phyloP scores from a whole-genome alignment of 2,797 vertebrate species.

The Acanthurus leucopareius region DNA sequence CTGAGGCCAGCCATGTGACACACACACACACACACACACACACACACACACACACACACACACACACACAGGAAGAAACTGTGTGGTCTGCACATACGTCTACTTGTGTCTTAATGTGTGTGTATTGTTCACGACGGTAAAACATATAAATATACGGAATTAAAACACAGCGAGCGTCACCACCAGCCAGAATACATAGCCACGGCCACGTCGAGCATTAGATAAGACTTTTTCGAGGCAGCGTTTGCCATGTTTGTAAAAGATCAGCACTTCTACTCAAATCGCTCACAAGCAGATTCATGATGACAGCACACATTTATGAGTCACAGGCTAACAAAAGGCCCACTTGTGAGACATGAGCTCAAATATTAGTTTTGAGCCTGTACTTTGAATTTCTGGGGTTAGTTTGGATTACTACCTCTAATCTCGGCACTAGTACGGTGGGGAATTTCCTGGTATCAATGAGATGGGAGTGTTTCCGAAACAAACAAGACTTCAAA shows the following conservation, averaged over 20 bases:
- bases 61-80: constrained; percentile 29
- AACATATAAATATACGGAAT: constrained; percentile 52
- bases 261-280: constrained; percentile 72
- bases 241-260: constrained; percentile 65
- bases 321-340: constrained; percentile 80
- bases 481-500: constrained; percentile 85
- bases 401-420: constrained; percentile 81
- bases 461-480: constrained; percentile 82
- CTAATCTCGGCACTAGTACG: constrained; percentile 75
- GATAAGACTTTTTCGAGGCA: constrained; percentile 53
- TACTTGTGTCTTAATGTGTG: constrained; percentile 1
- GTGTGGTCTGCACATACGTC: constrained; percentile 37
- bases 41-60: constrained; percentile 18
- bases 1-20: constrained; percentile 50
- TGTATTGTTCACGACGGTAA: constrained; percentile 37
- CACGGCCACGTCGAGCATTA: constrained; percentile 42
- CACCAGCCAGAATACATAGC: constrained; percentile 41
- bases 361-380: constrained; percentile 83
- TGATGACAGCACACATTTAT: constrained; percentile 73
- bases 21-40: constrained; percentile 22
- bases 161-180: constrained; percentile 24
- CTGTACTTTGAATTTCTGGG: constrained; percentile 82
- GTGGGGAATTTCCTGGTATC: constrained; percentile 80
- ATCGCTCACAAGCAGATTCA: constrained; percentile 71
- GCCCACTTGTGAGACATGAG: constrained; percentile 81